Percentiles rank a stretch among this genome's conserved stretches.
phyloP scores from a whole-genome alignment of 2,888 invertebrate species.

The Gastrophysa polygoni region DNA sequence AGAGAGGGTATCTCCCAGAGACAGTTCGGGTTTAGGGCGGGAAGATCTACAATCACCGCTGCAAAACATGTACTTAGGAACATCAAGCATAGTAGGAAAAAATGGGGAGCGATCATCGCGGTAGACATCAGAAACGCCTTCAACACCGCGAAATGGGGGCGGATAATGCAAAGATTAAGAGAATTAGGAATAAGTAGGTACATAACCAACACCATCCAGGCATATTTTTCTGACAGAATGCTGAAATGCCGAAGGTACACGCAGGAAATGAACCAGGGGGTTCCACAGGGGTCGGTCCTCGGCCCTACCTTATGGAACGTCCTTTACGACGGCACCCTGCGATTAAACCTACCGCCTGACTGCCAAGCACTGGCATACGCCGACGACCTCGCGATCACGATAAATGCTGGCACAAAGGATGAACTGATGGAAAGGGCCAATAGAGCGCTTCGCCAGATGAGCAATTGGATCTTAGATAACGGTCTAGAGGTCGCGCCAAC shows the following conservation, averaged over 20 bases:
- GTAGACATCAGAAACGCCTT: slow-evolving; percentile 3
- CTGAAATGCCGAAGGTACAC: not conserved
- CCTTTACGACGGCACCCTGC: slow-evolving; percentile 9
- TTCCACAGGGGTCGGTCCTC: slow-evolving; percentile 21
- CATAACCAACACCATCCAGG: not conserved
- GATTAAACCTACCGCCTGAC: not conserved
- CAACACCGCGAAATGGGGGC: slow-evolving; percentile 5
- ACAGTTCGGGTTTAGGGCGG: not conserved
- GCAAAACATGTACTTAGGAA: not conserved
- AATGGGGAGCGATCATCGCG: not conserved
- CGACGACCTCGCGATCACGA: slow-evolving; percentile 5
- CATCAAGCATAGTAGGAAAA: not conserved
- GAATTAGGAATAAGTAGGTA: not conserved
- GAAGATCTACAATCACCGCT: no score
- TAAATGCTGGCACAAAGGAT: not conserved
- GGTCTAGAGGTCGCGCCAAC: slow-evolving; percentile 11
- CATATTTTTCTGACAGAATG: not conserved
- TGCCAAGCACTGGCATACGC: not conserved
- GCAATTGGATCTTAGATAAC: slow-evolving; percentile 13
- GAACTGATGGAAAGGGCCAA: not conserved
- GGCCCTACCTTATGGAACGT: slow-evolving; percentile 21
- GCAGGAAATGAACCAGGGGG: not conserved
- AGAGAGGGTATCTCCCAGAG: not conserved
- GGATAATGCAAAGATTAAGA: not conserved
- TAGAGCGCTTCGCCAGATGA: no score